Evolutionary conservation across 2,888 invertebrate genomes (phyloP), one percentile per base, ranked within the genome.

Genomic region (Tipula unca): DNA sequence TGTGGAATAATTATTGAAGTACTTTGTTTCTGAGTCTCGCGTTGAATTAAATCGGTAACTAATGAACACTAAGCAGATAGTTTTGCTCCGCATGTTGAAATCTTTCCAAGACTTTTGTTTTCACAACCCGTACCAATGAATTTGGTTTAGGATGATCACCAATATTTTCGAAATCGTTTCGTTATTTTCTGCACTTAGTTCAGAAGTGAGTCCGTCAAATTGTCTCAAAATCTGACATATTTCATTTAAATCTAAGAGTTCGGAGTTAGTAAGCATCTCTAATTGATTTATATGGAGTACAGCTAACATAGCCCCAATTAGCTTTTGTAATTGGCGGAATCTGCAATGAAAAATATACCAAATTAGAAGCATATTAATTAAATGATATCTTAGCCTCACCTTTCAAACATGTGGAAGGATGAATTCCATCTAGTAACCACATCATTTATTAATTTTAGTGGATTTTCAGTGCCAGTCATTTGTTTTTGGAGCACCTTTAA

Each of bases 381-480:
- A 82, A 82, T 25, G 82, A 82, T 25, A 82, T 82, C 6, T 82
- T 82, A 82, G 69, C 29, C 82, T 82, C 82, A 82, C 69, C 88
- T 86, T 82, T 88, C 87, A 13, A 88, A 85, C 87, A 88, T 88
- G 85, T 86, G 86, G 84, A 87, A 87, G 88, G 48, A n/a, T 48
- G 48, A 48, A 48, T 48, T 48, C 48, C 48, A 48, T 88, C 82
- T 82, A 29, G 82, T 82, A 0, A 42, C 84, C 36, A 88, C 87
- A 85, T 88, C 88, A 88, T 88, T 88, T 86, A 88, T 88, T 14
- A 88, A 86, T 88, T 88, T 88, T 39, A 88, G 86, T 85, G 20
- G 86, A 82, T 85, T 39, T 86, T 48, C 35, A 82, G 82, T 25
- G 82, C 82, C 82, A 82, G 82, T 82, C 82, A 82, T 82, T 82